Evolutionary conservation across 2,888 invertebrate species (phyloP), one percentile per base, ranked within the genome.

Genomic region (Omphaloscelis lunosa): DNA sequence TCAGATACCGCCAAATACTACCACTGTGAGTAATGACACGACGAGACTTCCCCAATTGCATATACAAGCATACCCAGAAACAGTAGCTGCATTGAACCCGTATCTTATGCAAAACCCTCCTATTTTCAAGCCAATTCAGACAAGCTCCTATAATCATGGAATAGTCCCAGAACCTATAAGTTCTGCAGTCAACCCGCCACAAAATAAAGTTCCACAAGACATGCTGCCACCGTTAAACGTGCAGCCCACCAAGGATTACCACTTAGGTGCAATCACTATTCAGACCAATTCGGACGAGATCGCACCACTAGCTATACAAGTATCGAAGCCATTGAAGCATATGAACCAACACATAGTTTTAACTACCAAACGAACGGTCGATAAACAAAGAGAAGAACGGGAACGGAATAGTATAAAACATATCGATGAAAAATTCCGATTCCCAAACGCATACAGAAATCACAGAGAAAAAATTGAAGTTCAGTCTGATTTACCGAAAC

Each of bases 281-380:
- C 96, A 96, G 86, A 96, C 96, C 0, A 95, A 96, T 85, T 92
- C 92, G 2, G 85, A 90, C 15, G 94, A 94, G 86, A 92, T 96
- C 75, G 91, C 93, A 34, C 95, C 95, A 3, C 79, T 96, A 41
- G 91, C 91, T 15, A 89, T 96, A 68, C 91, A 92, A 27, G 80
- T 95, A 58, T 78, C 90, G 11, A 92, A 93, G 34, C 92, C 93
- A 4, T 56, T 90, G 12, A 88, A 86, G 74, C 59, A 92, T 17
- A 88, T 95, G 9, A 93, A 93, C 80, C 93, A 94, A 85, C 93
- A 95, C 77, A 93, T 96, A 27, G 84, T 96, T 51, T 86, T 95
- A 7, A 90, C 93, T 34, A 92, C 94, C 4, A 86, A 76, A 72
- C 77, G 71, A 12, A 87, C 90, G 17, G 69, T 48, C 7, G 74